Evolutionary conservation across 1,140 invertebrate genomes (phyloP).

Genomic region (Charaxes varanes): DNA sequence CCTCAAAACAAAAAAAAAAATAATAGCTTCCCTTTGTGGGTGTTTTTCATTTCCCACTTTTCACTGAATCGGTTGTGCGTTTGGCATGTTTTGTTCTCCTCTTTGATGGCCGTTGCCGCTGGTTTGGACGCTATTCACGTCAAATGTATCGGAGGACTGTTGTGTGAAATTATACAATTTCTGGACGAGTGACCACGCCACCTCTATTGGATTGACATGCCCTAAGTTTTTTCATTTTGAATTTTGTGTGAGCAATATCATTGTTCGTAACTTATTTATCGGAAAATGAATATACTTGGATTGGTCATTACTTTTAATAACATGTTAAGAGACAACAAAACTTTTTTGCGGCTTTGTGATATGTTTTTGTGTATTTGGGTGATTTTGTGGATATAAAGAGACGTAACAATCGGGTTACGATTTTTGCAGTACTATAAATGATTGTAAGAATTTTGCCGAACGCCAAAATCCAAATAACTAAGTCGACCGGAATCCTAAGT

Average conservation of each 20-base stretch:
- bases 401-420: no score
- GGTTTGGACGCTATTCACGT: constrained; percentile 49
- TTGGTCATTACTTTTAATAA: no score
- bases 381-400: no score
- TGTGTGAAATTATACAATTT: constrained; percentile 63
- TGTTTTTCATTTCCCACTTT: constrained; percentile 50
- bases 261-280: no score
- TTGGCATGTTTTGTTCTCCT: constrained; percentile 65
- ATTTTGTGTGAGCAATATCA: no score
- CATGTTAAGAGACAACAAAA: no score
- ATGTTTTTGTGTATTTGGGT: no score
- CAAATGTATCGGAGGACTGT: constrained; percentile 36
- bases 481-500: constrained; percentile 3
- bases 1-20: constrained; percentile 14
- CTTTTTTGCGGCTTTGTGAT: no score
- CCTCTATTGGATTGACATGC: constrained; percentile 27
- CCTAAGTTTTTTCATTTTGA: constrained; percentile 16
- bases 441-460: no score
- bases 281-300: no score
- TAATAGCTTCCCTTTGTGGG: constrained; percentile 39
- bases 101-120: constrained; percentile 42
- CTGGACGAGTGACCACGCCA: constrained; percentile 46
- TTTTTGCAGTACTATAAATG: no score
- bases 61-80: constrained; percentile 47
- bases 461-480: no score